These are phyloP conservation scores for Brenthis ino DNA, from an alignment of 2,888 invertebrate genomes.

Conservation along the genomic window DNA sequence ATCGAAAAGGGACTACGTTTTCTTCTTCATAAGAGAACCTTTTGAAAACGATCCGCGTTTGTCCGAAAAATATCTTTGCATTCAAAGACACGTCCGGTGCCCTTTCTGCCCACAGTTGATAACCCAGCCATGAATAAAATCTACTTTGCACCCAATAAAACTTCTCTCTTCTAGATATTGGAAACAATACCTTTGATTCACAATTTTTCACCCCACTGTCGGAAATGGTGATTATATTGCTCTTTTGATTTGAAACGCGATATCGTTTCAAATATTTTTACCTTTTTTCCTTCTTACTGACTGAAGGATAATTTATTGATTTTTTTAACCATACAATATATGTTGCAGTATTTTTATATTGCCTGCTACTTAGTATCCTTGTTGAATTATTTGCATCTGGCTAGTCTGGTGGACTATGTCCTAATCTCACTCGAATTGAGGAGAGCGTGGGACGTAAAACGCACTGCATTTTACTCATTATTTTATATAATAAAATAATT, in stretches of 20 bases:
- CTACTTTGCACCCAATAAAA: slow-evolving; percentile 80
- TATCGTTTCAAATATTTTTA: slow-evolving; percentile 52
- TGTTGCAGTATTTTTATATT: neutral
- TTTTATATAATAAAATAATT: too few species aligned
- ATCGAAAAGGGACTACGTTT: slow-evolving; percentile 71
- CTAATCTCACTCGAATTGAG: too few species aligned
- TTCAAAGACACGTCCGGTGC: slow-evolving; percentile 73
- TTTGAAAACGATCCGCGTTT: slow-evolving; percentile 77
- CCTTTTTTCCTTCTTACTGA: slow-evolving; percentile 10
- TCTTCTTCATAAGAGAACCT: slow-evolving; percentile 70
- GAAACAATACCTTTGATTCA: slow-evolving; percentile 79
- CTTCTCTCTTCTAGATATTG: slow-evolving; percentile 74
- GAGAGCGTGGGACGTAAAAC: too few species aligned
- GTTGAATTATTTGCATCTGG: neutral
- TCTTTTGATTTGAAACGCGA: slow-evolving; percentile 76
- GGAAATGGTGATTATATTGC: slow-evolving; percentile 71
- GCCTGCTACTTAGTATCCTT: neutral
- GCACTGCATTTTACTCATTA: too few species aligned
- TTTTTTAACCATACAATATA: neutral
- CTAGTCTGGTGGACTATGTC: neutral
- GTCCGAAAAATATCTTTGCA: slow-evolving; percentile 77
- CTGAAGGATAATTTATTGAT: neutral
- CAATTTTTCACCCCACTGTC: slow-evolving; percentile 62
- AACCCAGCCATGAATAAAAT: slow-evolving; percentile 75
- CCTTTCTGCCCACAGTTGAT: slow-evolving; percentile 63